Evolutionary conservation across 2,113 vertebrate genomes (phyloP), one percentile per base, ranked within the genome.

Genomic region (Crypturellus undulatus): DNA sequence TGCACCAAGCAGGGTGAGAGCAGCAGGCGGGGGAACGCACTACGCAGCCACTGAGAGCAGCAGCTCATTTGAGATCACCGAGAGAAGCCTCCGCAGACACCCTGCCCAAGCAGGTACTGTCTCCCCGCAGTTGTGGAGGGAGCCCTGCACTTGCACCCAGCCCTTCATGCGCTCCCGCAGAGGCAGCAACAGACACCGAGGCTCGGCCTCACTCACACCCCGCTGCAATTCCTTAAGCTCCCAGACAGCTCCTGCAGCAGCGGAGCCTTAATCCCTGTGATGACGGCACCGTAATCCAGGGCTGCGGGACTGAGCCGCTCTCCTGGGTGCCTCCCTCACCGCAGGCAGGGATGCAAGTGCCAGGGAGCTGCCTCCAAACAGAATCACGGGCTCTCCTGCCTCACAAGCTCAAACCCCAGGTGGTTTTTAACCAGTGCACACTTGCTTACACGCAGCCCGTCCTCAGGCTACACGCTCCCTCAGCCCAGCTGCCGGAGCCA

Each of bases 221-320:
- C 47, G 0, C 1, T 3, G 79, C 43, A 73, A 76, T 68, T 75
- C 93, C 72, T 88, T 95, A 94, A 96, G 64, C 89, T 7, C 32
- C 76, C 6, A 19, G 45, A 67, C 43, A 67, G 85, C 79, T 93
- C 94, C 63, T 21, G 86, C 1, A 13, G 79, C 87, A 76, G 81
- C 8, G 0, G 10, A 93, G 69, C n/a, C 22, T 0, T 90, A 95
- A 97, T 94, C 96, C 92, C 90, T 3, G 11, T 52, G 77, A 86
- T 76, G 73, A 47, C 68, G 0, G 60, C 83, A 42, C 92, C 0
- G 2, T 96, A 95, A 96, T 96, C 95, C 86, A 0, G 0, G 64
- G 60, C 85, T 84, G 93, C 1, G 28, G 9, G 52, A 83, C 71
- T 4, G 1, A 76, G 81, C 63, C 3, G 6, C 90, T 79, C 52